These are phyloP conservation scores for Intellagama lesueurii DNA, from an alignment of 2,797 vertebrate genomes.

Conservation along the genomic window DNA sequence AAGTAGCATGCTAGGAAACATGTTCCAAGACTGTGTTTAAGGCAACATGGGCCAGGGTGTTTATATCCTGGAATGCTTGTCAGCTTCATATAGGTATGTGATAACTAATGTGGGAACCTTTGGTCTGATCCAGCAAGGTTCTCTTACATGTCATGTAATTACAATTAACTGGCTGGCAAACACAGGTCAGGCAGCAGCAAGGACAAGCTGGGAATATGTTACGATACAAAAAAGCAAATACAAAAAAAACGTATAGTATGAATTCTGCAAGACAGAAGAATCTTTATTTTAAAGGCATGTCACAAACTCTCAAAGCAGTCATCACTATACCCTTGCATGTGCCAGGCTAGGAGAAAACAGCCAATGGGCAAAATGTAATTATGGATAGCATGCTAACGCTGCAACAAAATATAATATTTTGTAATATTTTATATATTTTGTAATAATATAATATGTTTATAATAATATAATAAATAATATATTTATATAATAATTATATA, in stretches of 20 bases:
- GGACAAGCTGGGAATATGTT: constrained; percentile 44
- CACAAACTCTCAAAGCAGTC: constrained; percentile 17
- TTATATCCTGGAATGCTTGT: not conserved
- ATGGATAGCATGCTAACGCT: not conserved
- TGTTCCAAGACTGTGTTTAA: not conserved
- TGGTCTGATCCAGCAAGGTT: no score
- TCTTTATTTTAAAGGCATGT: constrained; percentile 28
- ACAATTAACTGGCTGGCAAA: constrained; percentile 26
- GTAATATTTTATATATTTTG: no score
- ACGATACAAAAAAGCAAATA: constrained; percentile 20
- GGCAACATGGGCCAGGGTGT: no score
- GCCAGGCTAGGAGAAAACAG: constrained; percentile 22
- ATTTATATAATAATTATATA: no score
- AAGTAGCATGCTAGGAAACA: constrained; percentile 14
- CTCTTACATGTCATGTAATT: not conserved
- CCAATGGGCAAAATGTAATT: not conserved
- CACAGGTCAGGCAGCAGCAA: constrained; percentile 13
- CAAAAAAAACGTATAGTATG: constrained; percentile 4
- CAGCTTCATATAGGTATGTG: not conserved
- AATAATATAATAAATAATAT: no score
- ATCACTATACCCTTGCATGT: constrained; percentile 26
- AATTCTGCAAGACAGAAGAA: constrained; percentile 48
- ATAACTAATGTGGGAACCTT: not conserved
- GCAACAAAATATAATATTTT: not conserved
- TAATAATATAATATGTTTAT: no score